Conservation (phyloP, 2,888 invertebrate genomes). For the Phymatocera aterrima region DNA sequence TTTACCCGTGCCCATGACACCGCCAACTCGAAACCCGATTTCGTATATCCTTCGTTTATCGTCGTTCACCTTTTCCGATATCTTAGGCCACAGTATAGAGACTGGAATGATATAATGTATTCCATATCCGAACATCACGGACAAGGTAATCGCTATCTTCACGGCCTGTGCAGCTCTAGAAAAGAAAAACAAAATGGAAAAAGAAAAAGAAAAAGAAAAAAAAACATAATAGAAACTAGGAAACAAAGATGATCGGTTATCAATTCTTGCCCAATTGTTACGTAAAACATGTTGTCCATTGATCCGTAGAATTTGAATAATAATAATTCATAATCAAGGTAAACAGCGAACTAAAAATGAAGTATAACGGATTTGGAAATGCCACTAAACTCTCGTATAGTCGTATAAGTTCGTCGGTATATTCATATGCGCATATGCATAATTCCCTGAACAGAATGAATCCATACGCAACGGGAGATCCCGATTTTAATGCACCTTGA, state of each 20-base stretch:
- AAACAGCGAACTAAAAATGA: not conserved
- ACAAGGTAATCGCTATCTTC: conserved; percentile 77
- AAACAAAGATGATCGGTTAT: too few species aligned
- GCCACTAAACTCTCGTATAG: not conserved
- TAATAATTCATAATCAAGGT: not conserved
- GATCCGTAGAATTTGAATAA: not conserved
- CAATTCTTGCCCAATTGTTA: not conserved
- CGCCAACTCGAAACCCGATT: conserved; percentile 62
- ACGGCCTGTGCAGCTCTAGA: conserved; percentile 74
- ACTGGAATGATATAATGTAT: conserved; percentile 82
- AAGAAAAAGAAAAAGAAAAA: not conserved
- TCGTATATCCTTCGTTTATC: conserved; percentile 61
- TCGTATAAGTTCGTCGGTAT: not conserved
- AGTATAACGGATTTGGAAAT: not conserved
- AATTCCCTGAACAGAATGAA: not conserved
- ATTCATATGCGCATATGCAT: not conserved
- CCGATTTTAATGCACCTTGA: not conserved
- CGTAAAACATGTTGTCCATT: not conserved
- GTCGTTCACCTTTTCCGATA: conserved; percentile 69
- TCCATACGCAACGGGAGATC: not conserved
- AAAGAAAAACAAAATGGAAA: not conserved
- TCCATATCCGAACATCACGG: conserved; percentile 80
- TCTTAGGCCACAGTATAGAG: conserved; percentile 78
- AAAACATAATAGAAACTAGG: too few species aligned
- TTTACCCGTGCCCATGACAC: conserved; percentile 65